Evolutionary conservation across 2,113 vertebrate species (phyloP).

Genomic region (Silurus glanis): DNA sequence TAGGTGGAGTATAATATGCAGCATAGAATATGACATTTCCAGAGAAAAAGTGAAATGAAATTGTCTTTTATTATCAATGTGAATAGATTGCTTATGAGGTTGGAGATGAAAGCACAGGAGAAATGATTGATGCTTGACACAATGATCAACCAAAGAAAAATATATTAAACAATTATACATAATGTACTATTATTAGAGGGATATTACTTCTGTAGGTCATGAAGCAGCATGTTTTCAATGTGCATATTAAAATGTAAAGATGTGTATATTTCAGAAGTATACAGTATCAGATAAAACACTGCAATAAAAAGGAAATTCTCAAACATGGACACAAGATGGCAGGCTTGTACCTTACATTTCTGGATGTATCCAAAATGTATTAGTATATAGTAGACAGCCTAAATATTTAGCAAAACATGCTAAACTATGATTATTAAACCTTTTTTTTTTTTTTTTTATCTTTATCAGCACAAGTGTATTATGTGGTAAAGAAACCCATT

Average conservation of each 20-base stretch:
- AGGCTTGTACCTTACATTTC: background rate
- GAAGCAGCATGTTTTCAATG: background rate
- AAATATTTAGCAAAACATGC: background rate
- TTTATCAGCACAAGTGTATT: no score
- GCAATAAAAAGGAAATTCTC: background rate
- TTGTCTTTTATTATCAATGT: background rate
- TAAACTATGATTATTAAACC: background rate
- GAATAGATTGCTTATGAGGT: background rate
- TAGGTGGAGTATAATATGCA: background rate
- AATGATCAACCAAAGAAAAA: background rate
- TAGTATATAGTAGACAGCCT: background rate
- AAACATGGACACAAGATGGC: background rate
- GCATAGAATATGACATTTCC: background rate
- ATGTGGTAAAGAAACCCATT: no score
- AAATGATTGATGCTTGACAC: background rate
- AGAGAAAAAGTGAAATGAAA: background rate
- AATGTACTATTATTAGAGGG: background rate
- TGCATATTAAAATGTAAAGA: background rate
- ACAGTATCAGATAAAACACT: background rate
- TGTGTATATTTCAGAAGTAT: no score
- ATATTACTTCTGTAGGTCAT: background rate
- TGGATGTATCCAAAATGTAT: background rate
- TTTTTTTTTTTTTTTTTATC: no score
- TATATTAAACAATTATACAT: no score
- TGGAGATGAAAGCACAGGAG: background rate